These are phyloP conservation scores for Pangasius djambal DNA, from an alignment of 2,797 vertebrate species.

Conservation along the genomic window DNA sequence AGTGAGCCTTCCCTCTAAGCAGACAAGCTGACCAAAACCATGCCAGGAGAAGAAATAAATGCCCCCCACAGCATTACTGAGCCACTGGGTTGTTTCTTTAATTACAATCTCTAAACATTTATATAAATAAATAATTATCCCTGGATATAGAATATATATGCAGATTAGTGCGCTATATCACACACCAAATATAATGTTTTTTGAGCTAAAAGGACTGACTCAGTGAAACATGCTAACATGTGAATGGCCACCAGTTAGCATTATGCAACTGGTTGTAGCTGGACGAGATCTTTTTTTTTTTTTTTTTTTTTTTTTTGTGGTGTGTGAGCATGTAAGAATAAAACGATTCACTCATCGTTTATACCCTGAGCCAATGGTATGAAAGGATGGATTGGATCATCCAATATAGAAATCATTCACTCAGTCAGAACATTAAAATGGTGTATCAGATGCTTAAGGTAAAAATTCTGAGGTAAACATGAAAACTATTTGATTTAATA, in stretches of 20 bases:
- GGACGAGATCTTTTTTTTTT: neutral
- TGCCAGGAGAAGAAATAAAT: neutral
- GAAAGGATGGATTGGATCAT: neutral
- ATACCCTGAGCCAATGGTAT: neutral
- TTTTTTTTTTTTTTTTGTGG: neutral
- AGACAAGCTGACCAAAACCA: neutral
- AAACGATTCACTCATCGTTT: neutral
- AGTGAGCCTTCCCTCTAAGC: neutral
- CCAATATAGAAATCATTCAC: neutral
- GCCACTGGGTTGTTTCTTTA: neutral
- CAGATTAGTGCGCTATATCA: neutral
- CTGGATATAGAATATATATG: too few relatives aligned
- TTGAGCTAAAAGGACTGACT: neutral
- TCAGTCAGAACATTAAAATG: neutral
- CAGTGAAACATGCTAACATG: neutral
- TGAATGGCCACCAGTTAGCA: neutral
- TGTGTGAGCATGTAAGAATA: neutral
- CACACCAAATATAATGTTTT: neutral
- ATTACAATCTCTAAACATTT: neutral
- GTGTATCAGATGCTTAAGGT: neutral
- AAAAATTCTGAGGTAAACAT: neutral
- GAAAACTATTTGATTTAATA: neutral
- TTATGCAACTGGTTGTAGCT: neutral
- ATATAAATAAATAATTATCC: too few relatives aligned
- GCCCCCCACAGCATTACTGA: neutral